Base-by-base conservation (phyloP, 2,113 vertebrate species). In the Platichthys flesus region DNA sequence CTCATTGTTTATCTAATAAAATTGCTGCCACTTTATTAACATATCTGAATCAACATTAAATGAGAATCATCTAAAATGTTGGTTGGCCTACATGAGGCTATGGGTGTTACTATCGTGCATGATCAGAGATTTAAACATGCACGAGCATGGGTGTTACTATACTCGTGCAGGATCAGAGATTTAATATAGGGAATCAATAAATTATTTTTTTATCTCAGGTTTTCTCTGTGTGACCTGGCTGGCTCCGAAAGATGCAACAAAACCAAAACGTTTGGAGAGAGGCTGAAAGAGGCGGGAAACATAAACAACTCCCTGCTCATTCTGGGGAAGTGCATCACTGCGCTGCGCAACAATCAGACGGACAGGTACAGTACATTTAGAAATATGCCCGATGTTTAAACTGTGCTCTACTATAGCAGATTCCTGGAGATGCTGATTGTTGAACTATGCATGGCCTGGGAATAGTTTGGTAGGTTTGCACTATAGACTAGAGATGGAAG, bases 231-330 rank as follows among this genome's bases (percentile, higher is more conserved):
- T 84, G 96, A 97, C 81, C 91, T 98, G 88, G 96, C 97, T 37
- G 97, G 96, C 9, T 97, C 96, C 16, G 96, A 98, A 84, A 87
- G 96, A 75, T 97, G 96, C 82, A 96, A 96, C 89, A 97, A 96
- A 92, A 95, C 96, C 6, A 94, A 96, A 37, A 95, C 96, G 0
- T 94, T 97, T 70, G 96, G 96, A 45, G 95, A 97, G 16, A 89
- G 96, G 66, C 93, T 98, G 7, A 97, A 96, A 86, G 97, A 98
- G 88, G 96, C 96, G 0, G 96, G 95, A 5, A 98, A 96, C 81
- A 97, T 98, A 20, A 98, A 97, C 88, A 96, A 94, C 82, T 97
- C 96, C 4, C 93, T 97, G 75, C 95, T 97, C 63, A 98, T 96
- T 66, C 93, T 98, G 84, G 97, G 96, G 45, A 97, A 97, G 75